Evolutionary conservation across 2,113 vertebrate species (phyloP).

Genomic region (Gambusia affinis): DNA sequence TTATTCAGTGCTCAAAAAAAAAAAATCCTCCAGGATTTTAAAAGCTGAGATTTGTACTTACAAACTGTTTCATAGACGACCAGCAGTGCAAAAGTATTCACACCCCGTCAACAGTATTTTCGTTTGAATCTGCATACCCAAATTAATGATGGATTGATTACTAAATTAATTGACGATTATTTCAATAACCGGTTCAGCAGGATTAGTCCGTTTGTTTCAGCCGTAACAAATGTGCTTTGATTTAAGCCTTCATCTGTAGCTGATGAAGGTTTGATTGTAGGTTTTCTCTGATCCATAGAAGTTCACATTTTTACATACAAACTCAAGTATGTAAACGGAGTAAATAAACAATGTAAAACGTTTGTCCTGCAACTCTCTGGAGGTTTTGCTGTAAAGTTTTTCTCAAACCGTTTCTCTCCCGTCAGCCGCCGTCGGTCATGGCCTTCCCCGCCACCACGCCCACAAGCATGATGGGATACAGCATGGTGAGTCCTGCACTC

Average conservation of each 20-base stretch:
- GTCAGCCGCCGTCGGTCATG: conserved; percentile 91
- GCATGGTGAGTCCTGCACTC: conserved; percentile 85
- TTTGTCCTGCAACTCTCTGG: neutral
- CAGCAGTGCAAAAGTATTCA: neutral
- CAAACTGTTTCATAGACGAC: neutral
- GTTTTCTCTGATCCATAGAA: neutral
- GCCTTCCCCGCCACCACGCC: conserved; percentile 98
- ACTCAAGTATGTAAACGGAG: neutral
- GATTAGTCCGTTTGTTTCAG: too few relatives aligned
- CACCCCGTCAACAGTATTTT: neutral
- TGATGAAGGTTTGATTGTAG: neutral
- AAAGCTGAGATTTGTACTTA: too few relatives aligned
- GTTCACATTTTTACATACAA: neutral
- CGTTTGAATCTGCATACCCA: too few relatives aligned
- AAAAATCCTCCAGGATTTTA: too few relatives aligned
- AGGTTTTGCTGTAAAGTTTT: neutral
- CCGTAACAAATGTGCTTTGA: neutral
- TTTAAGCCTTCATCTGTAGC: neutral
- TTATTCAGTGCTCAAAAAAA: neutral
- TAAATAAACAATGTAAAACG: too few relatives aligned
- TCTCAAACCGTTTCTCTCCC: conserved; percentile 37
- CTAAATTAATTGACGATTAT: too few relatives aligned
- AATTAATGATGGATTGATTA: too few relatives aligned
- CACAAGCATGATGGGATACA: conserved; percentile 95
- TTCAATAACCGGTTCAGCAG: too few relatives aligned